Evolutionary conservation across 2,888 invertebrate genomes (phyloP).

Genomic region (Lysandra coridon): DNA sequence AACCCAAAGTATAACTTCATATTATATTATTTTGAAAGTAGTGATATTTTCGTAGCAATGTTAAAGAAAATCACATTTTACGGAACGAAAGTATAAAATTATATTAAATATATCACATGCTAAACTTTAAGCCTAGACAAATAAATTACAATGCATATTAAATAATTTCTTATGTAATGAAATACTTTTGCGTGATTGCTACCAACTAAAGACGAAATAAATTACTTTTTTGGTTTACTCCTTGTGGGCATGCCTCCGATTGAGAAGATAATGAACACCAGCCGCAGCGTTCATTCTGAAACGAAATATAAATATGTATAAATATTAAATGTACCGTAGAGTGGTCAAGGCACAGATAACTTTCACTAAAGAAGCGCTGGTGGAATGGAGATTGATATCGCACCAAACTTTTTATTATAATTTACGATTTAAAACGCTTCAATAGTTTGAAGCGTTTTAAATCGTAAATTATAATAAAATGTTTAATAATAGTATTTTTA

Average conservation of each 20-base stretch:
- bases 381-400: background rate
- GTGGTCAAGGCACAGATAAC: background rate
- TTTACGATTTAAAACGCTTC: no score
- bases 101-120: conserved; percentile 53
- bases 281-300: conserved; percentile 69
- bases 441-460: no score
- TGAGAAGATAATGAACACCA: conserved; percentile 67
- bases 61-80: conserved; percentile 25
- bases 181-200: conserved; percentile 32
- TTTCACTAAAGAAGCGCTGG: background rate
- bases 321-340: background rate
- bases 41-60: conserved; percentile 6
- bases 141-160: conserved; percentile 34
- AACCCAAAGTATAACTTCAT: conserved; percentile 11
- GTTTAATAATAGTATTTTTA: no score
- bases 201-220: conserved; percentile 22
- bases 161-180: conserved; percentile 35
- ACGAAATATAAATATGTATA: conserved; percentile 40
- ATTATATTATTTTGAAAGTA: conserved; percentile 1
- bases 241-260: conserved; percentile 57
- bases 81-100: conserved; percentile 45
- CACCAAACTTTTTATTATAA: background rate
- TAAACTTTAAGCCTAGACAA: conserved; percentile 30
- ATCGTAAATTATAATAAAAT: no score
- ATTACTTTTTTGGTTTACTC: conserved; percentile 47